These are phyloP conservation scores for Tetragonisca angustula DNA, from an alignment of 2,888 invertebrate genomes.

Conservation along the genomic window DNA sequence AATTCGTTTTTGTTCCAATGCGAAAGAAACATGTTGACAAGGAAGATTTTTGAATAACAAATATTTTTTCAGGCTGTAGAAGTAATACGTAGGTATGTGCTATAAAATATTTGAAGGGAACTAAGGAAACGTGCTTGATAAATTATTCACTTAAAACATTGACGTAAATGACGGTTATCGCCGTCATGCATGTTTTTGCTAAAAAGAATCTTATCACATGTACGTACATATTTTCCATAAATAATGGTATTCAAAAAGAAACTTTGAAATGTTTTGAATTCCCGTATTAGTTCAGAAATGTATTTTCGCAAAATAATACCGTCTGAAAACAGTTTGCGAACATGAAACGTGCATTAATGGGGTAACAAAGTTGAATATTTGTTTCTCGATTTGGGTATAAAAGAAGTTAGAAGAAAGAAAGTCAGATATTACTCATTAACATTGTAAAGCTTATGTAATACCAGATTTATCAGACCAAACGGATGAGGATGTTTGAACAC, in stretches of 20 bases:
- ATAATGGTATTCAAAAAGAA: too few relatives aligned
- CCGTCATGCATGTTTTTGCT: too few relatives aligned
- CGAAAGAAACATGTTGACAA: background rate
- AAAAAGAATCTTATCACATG: too few relatives aligned
- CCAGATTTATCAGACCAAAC: constrained; percentile 15
- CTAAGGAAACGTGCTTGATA: too few relatives aligned
- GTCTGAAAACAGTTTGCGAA: too few relatives aligned
- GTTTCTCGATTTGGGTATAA: background rate
- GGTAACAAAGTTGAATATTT: background rate
- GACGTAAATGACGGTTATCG: too few relatives aligned
- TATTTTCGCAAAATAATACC: too few relatives aligned
- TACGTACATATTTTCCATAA: too few relatives aligned
- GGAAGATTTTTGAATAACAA: background rate
- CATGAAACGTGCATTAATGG: too few relatives aligned
- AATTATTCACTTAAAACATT: too few relatives aligned
- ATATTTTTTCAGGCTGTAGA: background rate
- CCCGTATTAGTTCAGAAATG: too few relatives aligned
- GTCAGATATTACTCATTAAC: constrained; percentile 18
- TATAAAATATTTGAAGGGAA: background rate
- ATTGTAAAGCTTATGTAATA: constrained; percentile 31
- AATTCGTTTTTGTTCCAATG: background rate
- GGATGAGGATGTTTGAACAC: constrained; percentile 13
- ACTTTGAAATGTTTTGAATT: too few relatives aligned
- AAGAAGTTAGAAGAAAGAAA: background rate
- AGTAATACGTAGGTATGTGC: background rate